A percentile compares a stretch with the other conserved stretches of the same genome.
Evolutionary conservation across 2,113 vertebrate genomes (phyloP).

Genomic region (Podarcis raffonei): DNA sequence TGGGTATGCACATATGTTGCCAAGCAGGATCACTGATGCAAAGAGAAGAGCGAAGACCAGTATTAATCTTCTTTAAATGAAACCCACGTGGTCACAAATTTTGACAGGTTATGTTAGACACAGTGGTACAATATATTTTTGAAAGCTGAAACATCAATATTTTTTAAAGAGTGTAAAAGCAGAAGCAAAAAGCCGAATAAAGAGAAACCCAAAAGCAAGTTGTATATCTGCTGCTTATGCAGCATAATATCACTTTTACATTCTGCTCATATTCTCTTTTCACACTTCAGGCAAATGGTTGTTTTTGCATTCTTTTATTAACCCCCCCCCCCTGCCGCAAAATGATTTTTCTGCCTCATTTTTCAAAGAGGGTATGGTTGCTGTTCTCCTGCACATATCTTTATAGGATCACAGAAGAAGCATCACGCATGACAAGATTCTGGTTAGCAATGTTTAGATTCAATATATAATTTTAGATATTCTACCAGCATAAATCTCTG

Average conservation of each 20-base stretch:
- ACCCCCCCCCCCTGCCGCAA: not conserved
- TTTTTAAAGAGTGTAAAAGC: not conserved
- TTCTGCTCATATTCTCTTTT: not conserved
- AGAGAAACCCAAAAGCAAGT: slow-evolving; percentile 5
- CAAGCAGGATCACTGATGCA: accelerated
- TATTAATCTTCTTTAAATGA: not conserved
- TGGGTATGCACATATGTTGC: not conserved
- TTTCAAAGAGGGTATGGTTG: accelerated
- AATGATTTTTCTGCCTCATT: not conserved
- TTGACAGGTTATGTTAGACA: not conserved
- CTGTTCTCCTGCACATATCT: accelerated
- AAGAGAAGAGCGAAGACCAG: not conserved
- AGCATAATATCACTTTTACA: not conserved
- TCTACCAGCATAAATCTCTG: not conserved
- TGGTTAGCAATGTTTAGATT: not conserved
- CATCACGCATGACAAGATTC: not conserved
- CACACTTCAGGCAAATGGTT: not conserved
- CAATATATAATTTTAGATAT: not conserved
- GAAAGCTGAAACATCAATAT: not conserved
- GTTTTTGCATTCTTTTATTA: not conserved
- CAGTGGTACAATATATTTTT: slow-evolving; percentile 15
- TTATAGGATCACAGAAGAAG: not conserved
- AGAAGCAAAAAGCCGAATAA: not conserved
- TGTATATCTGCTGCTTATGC: not conserved
- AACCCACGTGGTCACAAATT: not conserved